These are phyloP conservation scores for Istiophorus platypterus DNA, from an alignment of 2,113 vertebrate species.

Conservation along the genomic window DNA sequence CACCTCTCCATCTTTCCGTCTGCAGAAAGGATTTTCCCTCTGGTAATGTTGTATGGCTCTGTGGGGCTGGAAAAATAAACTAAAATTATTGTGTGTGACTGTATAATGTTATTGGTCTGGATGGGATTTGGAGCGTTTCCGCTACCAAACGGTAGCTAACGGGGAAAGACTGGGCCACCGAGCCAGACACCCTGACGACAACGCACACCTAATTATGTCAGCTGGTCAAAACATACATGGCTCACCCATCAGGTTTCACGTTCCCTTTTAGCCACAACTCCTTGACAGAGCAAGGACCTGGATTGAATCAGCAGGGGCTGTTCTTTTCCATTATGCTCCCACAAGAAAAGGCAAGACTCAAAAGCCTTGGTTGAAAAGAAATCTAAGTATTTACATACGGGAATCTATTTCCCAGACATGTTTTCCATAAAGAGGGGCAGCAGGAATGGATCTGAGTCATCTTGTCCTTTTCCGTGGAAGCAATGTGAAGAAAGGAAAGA, in stretches of 20 bases:
- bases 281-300: constrained; percentile 60
- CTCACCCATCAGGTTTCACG: constrained; percentile 69
- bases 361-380: constrained; percentile 69
- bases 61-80: constrained; percentile 77
- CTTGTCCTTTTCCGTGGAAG: constrained; percentile 80
- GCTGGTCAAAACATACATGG: constrained; percentile 40
- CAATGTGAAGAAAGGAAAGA: constrained; percentile 59
- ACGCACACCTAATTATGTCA: constrained; percentile 56
- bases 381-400: constrained; percentile 69
- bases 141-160: constrained; percentile 73
- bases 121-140: constrained; percentile 63
- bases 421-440: constrained; percentile 72
- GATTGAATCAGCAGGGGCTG: constrained; percentile 64
- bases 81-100: constrained; percentile 76
- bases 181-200: constrained; percentile 60
- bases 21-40: constrained; percentile 75
- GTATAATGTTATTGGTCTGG: constrained; percentile 74
- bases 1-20: constrained; percentile 70
- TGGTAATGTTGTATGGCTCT: constrained; percentile 65
- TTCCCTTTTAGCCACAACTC: constrained; percentile 68
- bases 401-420: constrained; percentile 76
- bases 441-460: constrained; percentile 79
- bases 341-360: constrained; percentile 59
- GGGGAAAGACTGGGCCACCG: constrained; percentile 69
- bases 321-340: constrained; percentile 50